These are phyloP conservation scores for Tragulus kanchil DNA, from an alignment of 2,113 vertebrate species.

Conservation along the genomic window DNA sequence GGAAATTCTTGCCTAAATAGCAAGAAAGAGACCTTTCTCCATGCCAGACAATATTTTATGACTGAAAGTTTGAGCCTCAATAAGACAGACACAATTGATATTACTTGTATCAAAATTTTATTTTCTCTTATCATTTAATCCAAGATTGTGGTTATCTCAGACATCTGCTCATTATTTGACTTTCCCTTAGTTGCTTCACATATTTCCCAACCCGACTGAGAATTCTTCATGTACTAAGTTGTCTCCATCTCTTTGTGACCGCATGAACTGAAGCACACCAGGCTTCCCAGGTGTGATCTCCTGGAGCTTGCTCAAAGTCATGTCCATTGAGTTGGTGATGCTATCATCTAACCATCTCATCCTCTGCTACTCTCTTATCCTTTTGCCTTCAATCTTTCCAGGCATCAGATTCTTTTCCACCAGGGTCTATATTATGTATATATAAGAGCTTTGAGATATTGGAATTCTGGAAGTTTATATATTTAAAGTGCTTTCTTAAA, in stretches of 20 bases:
- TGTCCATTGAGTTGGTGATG: background rate
- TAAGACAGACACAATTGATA: background rate
- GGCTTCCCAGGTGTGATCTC: background rate
- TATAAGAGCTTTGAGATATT: background rate
- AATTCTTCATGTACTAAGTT: no score
- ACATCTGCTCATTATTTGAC: background rate
- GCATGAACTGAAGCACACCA: background rate
- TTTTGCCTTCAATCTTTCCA: background rate
- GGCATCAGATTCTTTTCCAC: background rate
- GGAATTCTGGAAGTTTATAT: background rate
- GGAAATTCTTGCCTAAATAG: background rate
- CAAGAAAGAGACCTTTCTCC: background rate
- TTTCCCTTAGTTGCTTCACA: background rate
- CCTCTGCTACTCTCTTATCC: background rate
- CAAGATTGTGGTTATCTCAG: background rate
- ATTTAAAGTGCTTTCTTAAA: background rate
- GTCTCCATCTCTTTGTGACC: background rate
- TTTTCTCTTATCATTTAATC: background rate
- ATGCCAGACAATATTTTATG: background rate
- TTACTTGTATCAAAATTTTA: background rate
- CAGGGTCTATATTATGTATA: no score
- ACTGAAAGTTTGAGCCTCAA: background rate
- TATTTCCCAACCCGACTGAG: no score
- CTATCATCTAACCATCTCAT: background rate
- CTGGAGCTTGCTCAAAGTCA: background rate